Percentiles rank a stretch among this genome's conserved stretches.
phyloP scores from a whole-genome alignment of 2,113 vertebrate species.

The Podarcis muralis region DNA sequence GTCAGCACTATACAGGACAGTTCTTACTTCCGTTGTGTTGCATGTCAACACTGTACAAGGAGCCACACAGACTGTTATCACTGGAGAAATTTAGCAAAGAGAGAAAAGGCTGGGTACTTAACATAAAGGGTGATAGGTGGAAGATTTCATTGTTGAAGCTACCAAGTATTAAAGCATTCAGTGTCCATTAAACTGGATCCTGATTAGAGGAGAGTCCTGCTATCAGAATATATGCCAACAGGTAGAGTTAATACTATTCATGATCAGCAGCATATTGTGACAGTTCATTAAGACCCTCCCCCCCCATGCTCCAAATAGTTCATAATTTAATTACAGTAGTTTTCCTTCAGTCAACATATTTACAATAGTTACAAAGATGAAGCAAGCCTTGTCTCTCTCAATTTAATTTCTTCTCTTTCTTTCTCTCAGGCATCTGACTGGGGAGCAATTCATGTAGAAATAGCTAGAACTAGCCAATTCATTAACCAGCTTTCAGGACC shows the following conservation, averaged over 20 bases:
- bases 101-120: not conserved
- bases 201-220: not conserved
- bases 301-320: not conserved
- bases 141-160: not conserved
- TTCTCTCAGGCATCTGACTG: not conserved
- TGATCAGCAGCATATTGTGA: not conserved
- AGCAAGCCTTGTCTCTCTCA: slow-evolving; percentile 7
- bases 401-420: not conserved
- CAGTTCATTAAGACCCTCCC: not conserved
- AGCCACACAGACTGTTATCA: not conserved
- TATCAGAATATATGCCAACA: not conserved
- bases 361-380: not conserved
- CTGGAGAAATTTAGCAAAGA: not conserved
- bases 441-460: not conserved
- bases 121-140: not conserved
- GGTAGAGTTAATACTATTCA: not conserved
- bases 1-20: slow-evolving; percentile 23
- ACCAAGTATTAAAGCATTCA: not conserved
- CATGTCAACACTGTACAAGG: not conserved
- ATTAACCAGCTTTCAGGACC: slow-evolving; percentile 14
- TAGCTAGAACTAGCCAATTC: slow-evolving; percentile 2
- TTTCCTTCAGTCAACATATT: not conserved
- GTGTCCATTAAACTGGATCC: not conserved
- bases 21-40: not conserved
- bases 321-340: not conserved